These are phyloP conservation scores for Entomobrya multifasciata DNA, from an alignment of 2,888 invertebrate species.

Conservation along the genomic window DNA sequence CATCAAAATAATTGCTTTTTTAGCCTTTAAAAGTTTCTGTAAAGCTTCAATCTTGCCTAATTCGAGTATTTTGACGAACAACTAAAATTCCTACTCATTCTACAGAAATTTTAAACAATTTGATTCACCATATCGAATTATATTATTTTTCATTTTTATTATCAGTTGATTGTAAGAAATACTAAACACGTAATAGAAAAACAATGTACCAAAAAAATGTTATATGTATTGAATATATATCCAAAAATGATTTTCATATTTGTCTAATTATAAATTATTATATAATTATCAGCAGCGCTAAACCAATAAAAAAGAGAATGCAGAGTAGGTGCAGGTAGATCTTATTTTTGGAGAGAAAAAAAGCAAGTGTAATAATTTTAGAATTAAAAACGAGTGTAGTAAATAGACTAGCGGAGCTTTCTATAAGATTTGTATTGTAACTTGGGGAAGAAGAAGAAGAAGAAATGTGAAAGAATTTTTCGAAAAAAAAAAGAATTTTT, in stretches of 20 bases:
- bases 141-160: slow-evolving; percentile 38
- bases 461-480: no score
- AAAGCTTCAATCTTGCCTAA: slow-evolving; percentile 62
- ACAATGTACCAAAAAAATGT: slow-evolving; percentile 12
- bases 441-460: neutral
- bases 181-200: neutral
- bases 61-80: no score
- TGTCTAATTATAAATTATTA: neutral
- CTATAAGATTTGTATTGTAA: slow-evolving; percentile 25
- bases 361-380: neutral
- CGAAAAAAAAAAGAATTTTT: no score
- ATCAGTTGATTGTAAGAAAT: neutral
- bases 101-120: no score
- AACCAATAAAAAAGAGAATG: no score
- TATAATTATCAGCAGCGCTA: neutral
- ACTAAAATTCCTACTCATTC: no score
- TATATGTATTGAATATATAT: slow-evolving; percentile 25
- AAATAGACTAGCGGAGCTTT: slow-evolving; percentile 50
- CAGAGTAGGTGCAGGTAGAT: slow-evolving; percentile 21
- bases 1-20: no score
- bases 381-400: slow-evolving; percentile 1
- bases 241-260: slow-evolving; percentile 19
- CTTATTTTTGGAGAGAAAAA: slow-evolving; percentile 14
- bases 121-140: slow-evolving; percentile 49
- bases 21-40: no score